Conservation (phyloP, 2,888 invertebrate species). For the Nomada fabriciana region DNA sequence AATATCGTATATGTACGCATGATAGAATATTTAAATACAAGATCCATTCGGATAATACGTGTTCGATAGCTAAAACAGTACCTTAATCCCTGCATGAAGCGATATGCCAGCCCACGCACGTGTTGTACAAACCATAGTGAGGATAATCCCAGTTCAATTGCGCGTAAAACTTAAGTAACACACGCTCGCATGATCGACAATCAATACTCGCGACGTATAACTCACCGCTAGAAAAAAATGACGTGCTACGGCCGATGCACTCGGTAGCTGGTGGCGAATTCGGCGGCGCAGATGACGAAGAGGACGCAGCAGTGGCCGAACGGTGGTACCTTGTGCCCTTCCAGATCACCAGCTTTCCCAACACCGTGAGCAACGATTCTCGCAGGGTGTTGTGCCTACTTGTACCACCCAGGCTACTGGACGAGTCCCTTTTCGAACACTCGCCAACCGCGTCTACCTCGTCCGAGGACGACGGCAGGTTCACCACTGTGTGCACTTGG, state of each 20-base stretch:
- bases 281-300: slow-evolving; percentile 84
- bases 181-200: background rate
- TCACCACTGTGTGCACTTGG: slow-evolving; percentile 60
- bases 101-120: too few relatives aligned
- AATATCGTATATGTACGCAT: too few relatives aligned
- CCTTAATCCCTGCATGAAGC: too few relatives aligned
- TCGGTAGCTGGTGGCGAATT: slow-evolving; percentile 84
- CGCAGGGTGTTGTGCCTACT: slow-evolving; percentile 85
- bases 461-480: slow-evolving; percentile 73
- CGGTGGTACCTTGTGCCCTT: slow-evolving; percentile 85
- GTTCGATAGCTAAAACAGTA: too few relatives aligned
- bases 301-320: slow-evolving; percentile 84
- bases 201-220: slow-evolving; percentile 30
- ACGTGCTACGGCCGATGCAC: slow-evolving; percentile 86
- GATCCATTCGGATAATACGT: too few relatives aligned
- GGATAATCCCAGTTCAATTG: too few relatives aligned
- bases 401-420: slow-evolving; percentile 81
- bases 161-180: too few relatives aligned
- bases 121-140: too few relatives aligned
- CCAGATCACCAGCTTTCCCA: slow-evolving; percentile 88
- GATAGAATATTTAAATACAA: too few relatives aligned
- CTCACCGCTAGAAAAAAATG: slow-evolving; percentile 83
- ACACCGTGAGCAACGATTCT: slow-evolving; percentile 88
- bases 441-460: slow-evolving; percentile 77
- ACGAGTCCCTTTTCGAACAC: slow-evolving; percentile 81